Evolutionary conservation across 1,140 invertebrate species (phyloP).

Genomic region (Holcopasites calliopsidis): DNA sequence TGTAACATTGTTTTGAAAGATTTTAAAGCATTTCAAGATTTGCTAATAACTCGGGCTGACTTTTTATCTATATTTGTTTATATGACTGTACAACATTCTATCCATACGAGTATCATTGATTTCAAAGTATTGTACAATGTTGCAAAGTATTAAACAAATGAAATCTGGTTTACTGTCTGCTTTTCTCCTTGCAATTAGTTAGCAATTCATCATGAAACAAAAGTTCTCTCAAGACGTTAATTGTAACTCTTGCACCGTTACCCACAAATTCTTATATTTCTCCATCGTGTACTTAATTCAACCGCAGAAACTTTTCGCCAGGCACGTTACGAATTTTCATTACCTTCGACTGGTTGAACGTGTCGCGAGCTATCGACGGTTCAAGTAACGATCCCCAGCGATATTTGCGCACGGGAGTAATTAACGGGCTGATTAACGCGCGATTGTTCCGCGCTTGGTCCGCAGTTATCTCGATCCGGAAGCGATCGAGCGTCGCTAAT

Average conservation of each 20-base stretch:
- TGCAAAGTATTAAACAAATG: no score
- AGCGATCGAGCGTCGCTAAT: constrained; percentile 3
- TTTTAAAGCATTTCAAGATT: background rate
- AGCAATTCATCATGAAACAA: no score
- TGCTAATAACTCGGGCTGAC: no score
- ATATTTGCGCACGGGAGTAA: constrained; percentile 13
- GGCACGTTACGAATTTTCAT: background rate
- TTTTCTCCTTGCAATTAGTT: no score
- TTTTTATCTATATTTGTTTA: no score
- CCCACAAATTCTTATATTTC: background rate
- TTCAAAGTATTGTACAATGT: no score
- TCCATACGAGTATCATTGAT: no score
- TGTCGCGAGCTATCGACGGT: background rate
- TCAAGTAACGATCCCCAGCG: background rate
- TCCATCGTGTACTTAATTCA: background rate
- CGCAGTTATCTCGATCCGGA: constrained; percentile 9
- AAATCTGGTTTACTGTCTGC: no score
- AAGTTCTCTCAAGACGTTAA: no score
- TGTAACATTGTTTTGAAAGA: no score
- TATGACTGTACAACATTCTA: no score
- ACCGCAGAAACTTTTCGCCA: background rate
- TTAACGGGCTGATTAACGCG: constrained; percentile 32
- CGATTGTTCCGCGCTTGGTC: background rate
- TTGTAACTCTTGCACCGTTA: no score
- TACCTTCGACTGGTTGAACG: background rate